These are phyloP conservation scores for Andrena minutula DNA, from an alignment of 2,888 invertebrate genomes.

Conservation along the genomic window DNA sequence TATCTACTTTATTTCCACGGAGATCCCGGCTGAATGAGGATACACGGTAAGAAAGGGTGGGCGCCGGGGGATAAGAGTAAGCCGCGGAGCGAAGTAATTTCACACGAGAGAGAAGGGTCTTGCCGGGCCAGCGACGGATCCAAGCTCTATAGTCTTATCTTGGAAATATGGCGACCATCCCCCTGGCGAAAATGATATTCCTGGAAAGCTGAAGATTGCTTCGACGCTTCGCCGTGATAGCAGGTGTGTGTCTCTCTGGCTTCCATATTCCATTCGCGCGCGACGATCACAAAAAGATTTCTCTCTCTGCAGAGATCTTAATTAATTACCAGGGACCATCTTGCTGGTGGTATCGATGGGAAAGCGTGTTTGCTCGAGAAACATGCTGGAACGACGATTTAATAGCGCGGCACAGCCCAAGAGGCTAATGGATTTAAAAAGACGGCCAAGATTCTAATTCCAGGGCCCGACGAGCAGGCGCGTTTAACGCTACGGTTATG, in stretches of 20 bases:
- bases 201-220: slow-evolving; percentile 81
- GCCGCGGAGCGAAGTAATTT: slow-evolving; percentile 85
- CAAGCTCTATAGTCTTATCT: slow-evolving; percentile 79
- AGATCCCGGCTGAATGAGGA: slow-evolving; percentile 82
- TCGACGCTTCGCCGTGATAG: slow-evolving; percentile 52
- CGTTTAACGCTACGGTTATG: slow-evolving; percentile 65
- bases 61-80: slow-evolving; percentile 81
- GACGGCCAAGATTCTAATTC: slow-evolving; percentile 56
- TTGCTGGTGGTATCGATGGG: not conserved
- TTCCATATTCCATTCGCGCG: not conserved
- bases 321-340: not conserved
- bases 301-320: not conserved
- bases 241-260: slow-evolving; percentile 18
- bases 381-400: slow-evolving; percentile 24
- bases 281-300: not conserved
- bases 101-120: slow-evolving; percentile 81
- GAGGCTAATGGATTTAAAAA: slow-evolving; percentile 63
- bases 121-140: slow-evolving; percentile 64
- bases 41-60: slow-evolving; percentile 80
- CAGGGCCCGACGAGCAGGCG: slow-evolving; percentile 49
- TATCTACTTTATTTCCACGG: slow-evolving; percentile 83
- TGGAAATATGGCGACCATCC: slow-evolving; percentile 76
- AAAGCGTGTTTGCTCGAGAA: slow-evolving; percentile 16
- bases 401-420: not conserved
- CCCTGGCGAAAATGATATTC: slow-evolving; percentile 82